Evolutionary conservation across 2,113 vertebrate species (phyloP).

Genomic region (Takifugu bimaculatus): DNA sequence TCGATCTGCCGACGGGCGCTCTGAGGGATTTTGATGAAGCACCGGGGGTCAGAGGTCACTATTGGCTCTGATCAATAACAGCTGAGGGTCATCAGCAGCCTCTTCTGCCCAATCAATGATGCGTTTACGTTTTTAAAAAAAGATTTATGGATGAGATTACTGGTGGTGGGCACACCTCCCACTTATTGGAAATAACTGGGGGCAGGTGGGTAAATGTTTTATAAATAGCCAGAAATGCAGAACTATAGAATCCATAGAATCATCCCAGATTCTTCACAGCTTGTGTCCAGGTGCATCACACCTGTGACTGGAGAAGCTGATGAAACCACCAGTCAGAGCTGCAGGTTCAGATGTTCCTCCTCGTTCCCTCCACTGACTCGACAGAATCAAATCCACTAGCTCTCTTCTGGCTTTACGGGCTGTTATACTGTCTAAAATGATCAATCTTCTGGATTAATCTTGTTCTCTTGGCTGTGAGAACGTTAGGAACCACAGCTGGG

Average conservation of each 20-base stretch:
- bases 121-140: slow-evolving; percentile 4
- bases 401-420: too few relatives aligned
- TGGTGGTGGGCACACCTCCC: slow-evolving; percentile 18
- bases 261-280: background rate
- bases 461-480: too few relatives aligned
- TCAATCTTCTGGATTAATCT: too few relatives aligned
- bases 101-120: slow-evolving; percentile 35
- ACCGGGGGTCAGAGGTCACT: slow-evolving; percentile 47
- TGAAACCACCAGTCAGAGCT: too few relatives aligned
- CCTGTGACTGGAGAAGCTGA: too few relatives aligned
- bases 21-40: slow-evolving; percentile 48
- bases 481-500: too few relatives aligned
- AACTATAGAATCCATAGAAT: background rate
- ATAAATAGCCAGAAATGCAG: background rate
- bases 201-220: background rate
- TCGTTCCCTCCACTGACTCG: too few relatives aligned
- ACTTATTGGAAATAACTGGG: background rate
- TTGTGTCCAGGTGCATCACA: background rate
- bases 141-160: slow-evolving; percentile 34
- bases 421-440: too few relatives aligned
- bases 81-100: slow-evolving; percentile 36
- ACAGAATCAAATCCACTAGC: too few relatives aligned
- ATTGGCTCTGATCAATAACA: slow-evolving; percentile 48
- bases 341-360: too few relatives aligned
- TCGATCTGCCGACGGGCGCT: slow-evolving; percentile 29